These are phyloP conservation scores for Myathropa florea DNA, from an alignment of 2,888 invertebrate species.

Conservation along the genomic window DNA sequence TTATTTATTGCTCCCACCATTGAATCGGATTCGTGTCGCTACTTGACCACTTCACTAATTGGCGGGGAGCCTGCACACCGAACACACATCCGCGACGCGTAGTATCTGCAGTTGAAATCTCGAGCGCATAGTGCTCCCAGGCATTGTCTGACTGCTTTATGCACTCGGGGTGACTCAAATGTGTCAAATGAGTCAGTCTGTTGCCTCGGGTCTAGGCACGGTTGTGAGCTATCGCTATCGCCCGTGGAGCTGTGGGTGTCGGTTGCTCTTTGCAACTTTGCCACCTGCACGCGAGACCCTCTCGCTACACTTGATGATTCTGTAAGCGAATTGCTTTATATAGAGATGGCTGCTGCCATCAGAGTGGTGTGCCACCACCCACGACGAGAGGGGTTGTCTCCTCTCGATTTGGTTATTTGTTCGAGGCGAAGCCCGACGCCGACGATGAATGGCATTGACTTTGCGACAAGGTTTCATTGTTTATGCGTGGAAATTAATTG, in stretches of 20 bases:
- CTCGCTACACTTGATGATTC: constrained; percentile 1
- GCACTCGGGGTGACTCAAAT: constrained; percentile 20
- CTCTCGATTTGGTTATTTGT: constrained; percentile 23
- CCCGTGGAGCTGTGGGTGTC: constrained; percentile 37
- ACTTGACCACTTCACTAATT: constrained; percentile 27
- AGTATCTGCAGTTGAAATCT: neutral
- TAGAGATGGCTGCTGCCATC: neutral
- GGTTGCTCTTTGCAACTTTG: constrained; percentile 22
- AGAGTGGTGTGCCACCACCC: constrained; percentile 26
- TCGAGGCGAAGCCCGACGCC: neutral
- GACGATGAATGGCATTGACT: constrained; percentile 56
- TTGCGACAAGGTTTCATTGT: constrained; percentile 48
- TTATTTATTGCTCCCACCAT: constrained; percentile 33
- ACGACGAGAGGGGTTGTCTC: constrained; percentile 5
- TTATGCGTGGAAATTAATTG: constrained; percentile 46
- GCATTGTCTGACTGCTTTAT: constrained; percentile 10
- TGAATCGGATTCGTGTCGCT: constrained; percentile 15
- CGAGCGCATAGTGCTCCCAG: constrained; percentile 12
- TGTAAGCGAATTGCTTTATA: constrained; percentile 43
- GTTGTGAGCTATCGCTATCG: too few relatives aligned
- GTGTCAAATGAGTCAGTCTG: constrained; percentile 56
- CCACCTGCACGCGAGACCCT: constrained; percentile 36
- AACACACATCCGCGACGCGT: neutral
- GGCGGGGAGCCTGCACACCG: constrained; percentile 18
- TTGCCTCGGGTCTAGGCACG: neutral